These are phyloP conservation scores for Mechanitis mazaeus DNA, from an alignment of 2,888 invertebrate species.

Conservation along the genomic window DNA sequence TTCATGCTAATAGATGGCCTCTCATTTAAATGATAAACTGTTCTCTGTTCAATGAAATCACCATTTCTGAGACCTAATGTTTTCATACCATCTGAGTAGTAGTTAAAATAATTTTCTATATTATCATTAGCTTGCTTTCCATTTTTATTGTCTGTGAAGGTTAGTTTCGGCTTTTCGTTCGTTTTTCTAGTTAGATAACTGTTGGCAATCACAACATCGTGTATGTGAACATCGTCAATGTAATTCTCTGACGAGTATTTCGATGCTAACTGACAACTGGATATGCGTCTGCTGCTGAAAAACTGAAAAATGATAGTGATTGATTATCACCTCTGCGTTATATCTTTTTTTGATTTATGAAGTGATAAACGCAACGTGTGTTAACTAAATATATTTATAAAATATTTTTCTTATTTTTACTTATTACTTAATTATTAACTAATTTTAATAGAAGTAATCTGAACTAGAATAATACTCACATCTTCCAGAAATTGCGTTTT, in stretches of 20 bases:
- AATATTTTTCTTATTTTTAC: neutral
- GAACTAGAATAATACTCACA: slow-evolving; percentile 50
- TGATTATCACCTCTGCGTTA: slow-evolving; percentile 23
- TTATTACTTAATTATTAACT: neutral
- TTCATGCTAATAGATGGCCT: slow-evolving; percentile 48
- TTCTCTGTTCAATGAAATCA: slow-evolving; percentile 60
- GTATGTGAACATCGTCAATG: slow-evolving; percentile 50
- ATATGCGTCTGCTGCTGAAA: slow-evolving; percentile 58
- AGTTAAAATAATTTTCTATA: slow-evolving; percentile 31
- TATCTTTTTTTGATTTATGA: too few species aligned
- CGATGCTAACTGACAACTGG: slow-evolving; percentile 56
- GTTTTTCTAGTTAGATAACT: slow-evolving; percentile 27
- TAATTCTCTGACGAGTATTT: slow-evolving; percentile 46
- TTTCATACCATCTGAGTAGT: slow-evolving; percentile 43
- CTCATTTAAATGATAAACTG: slow-evolving; percentile 39
- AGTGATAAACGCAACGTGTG: too few species aligned
- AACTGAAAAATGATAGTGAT: slow-evolving; percentile 47
- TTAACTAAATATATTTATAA: too few species aligned
- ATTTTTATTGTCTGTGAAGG: slow-evolving; percentile 32
- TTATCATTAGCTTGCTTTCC: slow-evolving; percentile 27
- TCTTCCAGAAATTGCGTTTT: slow-evolving; percentile 73
- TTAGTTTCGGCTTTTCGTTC: slow-evolving; percentile 26
- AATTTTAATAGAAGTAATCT: neutral
- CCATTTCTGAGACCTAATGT: slow-evolving; percentile 51
- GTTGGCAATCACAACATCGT: slow-evolving; percentile 38